Conservation (phyloP, 2,888 invertebrate genomes). For the Julus scandinavius region DNA sequence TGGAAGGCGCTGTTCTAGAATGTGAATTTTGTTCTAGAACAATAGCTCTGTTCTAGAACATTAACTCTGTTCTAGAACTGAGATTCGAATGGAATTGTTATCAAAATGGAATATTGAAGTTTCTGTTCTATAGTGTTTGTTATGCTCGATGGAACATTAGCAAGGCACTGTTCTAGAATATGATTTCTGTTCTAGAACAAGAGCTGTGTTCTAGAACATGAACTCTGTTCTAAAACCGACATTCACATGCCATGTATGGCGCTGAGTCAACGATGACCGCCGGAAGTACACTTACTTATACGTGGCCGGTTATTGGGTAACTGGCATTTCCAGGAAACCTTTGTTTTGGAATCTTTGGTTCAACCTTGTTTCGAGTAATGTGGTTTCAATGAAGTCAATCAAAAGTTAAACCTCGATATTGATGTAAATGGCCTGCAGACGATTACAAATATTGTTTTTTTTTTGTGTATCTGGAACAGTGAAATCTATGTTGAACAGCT, state of each 20-base stretch:
- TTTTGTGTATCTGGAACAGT: neutral
- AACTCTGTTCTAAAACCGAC: too few species aligned
- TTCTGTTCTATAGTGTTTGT: too few species aligned
- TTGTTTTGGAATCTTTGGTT: neutral
- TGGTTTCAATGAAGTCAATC: neutral
- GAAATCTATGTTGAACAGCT: neutral
- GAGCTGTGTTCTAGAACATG: too few species aligned
- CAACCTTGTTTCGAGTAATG: neutral
- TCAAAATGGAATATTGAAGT: too few species aligned
- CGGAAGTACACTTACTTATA: neutral
- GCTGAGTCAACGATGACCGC: neutral
- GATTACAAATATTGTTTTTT: neutral
- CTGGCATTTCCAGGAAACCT: neutral
- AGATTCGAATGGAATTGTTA: too few species aligned
- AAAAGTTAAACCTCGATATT: neutral
- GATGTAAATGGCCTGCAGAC: neutral
- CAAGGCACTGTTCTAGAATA: too few species aligned
- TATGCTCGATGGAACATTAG: too few species aligned
- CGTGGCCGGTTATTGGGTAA: neutral
- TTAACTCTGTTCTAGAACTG: too few species aligned
- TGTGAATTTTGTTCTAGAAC: too few species aligned
- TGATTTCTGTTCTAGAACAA: too few species aligned
- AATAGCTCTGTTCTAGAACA: too few species aligned
- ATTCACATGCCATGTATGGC: neutral
- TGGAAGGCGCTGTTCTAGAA: too few species aligned